Evolutionary conservation across 1,140 invertebrate species (phyloP).

Genomic region (Neotoxoptera formosana): DNA sequence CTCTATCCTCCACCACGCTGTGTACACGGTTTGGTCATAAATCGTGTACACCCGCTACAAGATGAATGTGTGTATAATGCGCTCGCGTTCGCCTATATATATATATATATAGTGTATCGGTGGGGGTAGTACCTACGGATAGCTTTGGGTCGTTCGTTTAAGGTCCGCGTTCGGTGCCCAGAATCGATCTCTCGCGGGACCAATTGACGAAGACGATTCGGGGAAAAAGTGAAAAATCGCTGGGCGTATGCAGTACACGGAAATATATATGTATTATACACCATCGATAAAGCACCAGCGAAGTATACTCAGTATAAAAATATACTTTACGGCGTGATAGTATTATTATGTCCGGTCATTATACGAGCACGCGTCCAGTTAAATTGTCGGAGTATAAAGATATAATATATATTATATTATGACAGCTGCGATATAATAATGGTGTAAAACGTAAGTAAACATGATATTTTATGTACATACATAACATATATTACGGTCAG

Average conservation of each 20-base stretch:
- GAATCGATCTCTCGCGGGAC: constrained; percentile 24
- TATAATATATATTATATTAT: background rate
- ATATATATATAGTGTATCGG: background rate
- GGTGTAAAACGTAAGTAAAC: background rate
- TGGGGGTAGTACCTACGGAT: background rate
- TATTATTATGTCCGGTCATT: background rate
- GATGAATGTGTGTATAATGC: constrained; percentile 26
- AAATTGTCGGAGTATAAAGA: background rate
- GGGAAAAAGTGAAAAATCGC: constrained; percentile 54
- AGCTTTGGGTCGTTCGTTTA: constrained; percentile 28
- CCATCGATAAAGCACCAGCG: background rate
- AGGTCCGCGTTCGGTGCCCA: background rate
- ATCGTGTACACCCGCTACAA: constrained; percentile 42
- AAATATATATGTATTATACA: constrained; percentile 18
- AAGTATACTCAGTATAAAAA: background rate
- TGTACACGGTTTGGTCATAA: background rate
- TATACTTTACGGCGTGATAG: background rate
- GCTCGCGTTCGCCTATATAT: no score
- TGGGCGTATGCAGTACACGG: constrained; percentile 18
- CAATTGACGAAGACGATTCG: constrained; percentile 25
- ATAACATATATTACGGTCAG: background rate
- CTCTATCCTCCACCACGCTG: background rate
- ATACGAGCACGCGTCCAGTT: background rate
- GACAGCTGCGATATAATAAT: background rate
- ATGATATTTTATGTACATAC: background rate